Conservation (phyloP, 2,113 vertebrate genomes). For the Phaethornis superciliosus region DNA sequence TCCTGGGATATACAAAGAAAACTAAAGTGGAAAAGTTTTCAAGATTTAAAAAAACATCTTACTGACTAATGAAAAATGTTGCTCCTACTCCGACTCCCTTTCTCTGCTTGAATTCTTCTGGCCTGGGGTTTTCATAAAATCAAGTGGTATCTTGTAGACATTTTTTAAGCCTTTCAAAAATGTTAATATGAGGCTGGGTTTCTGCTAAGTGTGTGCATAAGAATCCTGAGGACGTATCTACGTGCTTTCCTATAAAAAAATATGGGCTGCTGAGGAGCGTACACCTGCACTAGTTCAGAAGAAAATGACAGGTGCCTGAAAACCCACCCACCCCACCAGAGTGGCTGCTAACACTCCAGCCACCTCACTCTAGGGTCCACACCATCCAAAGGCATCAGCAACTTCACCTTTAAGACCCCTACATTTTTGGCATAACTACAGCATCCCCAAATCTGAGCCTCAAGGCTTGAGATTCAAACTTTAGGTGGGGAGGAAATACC, state of each 20-base stretch:
- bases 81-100: neutral
- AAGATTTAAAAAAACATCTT: neutral
- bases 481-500: neutral
- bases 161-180: neutral
- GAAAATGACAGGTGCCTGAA: conserved; percentile 2
- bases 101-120: conserved; percentile 5
- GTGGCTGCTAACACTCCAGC: neutral
- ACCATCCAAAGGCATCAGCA: neutral
- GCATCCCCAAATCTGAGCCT: neutral
- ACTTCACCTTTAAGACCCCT: neutral
- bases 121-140: conserved; percentile 39
- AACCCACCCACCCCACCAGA: neutral
- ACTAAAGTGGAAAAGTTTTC: conserved; percentile 3
- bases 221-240: neutral
- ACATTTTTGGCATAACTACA: neutral
- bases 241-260: neutral
- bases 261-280: neutral
- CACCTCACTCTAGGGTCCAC: neutral
- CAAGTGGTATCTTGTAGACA: neutral
- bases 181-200: neutral
- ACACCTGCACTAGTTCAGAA: neutral
- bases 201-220: neutral
- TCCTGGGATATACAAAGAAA: conserved; percentile 16
- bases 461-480: neutral
- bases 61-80: conserved; percentile 18